Evolutionary conservation across 2,888 invertebrate species (phyloP), one percentile per base, ranked within the genome.

Genomic region (Eudasyphora cyanicolor): DNA sequence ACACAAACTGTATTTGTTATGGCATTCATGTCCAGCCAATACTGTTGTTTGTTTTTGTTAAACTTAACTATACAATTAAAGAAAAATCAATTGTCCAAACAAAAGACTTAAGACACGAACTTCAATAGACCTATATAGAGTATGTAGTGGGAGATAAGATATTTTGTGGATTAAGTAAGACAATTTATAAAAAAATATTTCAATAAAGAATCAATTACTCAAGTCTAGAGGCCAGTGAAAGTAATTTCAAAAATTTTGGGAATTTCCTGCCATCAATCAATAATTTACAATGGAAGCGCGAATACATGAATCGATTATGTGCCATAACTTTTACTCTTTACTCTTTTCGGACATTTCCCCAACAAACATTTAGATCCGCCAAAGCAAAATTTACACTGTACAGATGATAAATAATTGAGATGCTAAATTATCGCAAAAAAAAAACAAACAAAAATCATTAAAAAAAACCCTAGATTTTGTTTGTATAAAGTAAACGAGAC

Each of bases 321-420:
- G 17, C 35, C 7, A 24, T 38, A 24, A 67, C 67, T 42, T 64
- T 67, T 42, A 67, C 67, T n/a, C n/a, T n/a, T n/a, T 24, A 19
- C 24, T 24, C 27, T 45, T 67, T 6, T 27, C 7, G 29, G 70
- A 49, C 17, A n/a, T 70, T 70, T 70, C 49, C 67, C 29, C n/a
- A 19, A 6, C 27, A 49, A 51, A 49, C 2, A 5, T 14, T 29
- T 4, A 29, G 17, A n/a, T n/a, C 38, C 21, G 27, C 27, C 27
- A 24, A 51, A 29, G 27, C 29, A n/a, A 32, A 2, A 14, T 70
- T n/a, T n/a, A n/a, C n/a, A n/a, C n/a, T n/a, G n/a, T n/a, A 6
- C 42, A 27, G 29, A 70, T 60, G 57, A 60, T 7, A 4, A 12
- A 7, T 49, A 7, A 12, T 14, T 4, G 10, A n/a, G n/a, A 49